Conservation (phyloP, 2,888 invertebrate species). For the Idaea straminata region DNA sequence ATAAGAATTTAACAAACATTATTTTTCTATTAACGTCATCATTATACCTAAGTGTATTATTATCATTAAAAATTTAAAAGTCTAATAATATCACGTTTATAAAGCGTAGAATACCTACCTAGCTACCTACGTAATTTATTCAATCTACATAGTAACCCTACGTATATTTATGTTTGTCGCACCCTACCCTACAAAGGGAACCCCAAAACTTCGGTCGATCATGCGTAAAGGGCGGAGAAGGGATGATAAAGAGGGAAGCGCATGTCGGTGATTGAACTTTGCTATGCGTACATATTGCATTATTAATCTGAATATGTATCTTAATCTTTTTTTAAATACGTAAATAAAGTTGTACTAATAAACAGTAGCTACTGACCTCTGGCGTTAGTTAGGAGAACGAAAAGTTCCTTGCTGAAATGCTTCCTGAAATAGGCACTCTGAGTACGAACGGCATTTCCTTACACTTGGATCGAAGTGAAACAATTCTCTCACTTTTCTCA, state of each 20-base stretch:
- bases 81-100: background rate
- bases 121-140: background rate
- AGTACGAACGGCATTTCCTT: constrained; percentile 69
- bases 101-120: background rate
- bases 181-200: constrained; percentile 67
- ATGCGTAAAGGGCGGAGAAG: constrained; percentile 80
- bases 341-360: constrained; percentile 22
- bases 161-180: constrained; percentile 48
- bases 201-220: constrained; percentile 80
- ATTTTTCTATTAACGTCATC: background rate
- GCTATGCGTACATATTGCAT: constrained; percentile 17
- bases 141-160: constrained; percentile 25
- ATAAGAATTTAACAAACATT: too few species aligned
- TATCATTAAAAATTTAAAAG: background rate
- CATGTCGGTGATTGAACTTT: constrained; percentile 71
- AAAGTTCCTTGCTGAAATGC: constrained; percentile 75
- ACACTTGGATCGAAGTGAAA: constrained; percentile 71
- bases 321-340: constrained; percentile 8
- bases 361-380: constrained; percentile 70
- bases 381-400: constrained; percentile 72
- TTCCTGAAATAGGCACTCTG: constrained; percentile 74
- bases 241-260: constrained; percentile 77
- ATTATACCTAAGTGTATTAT: background rate
- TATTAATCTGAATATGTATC: constrained; percentile 24
- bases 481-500: constrained; percentile 55